phyloP scores from a whole-genome alignment of 2,113 vertebrate species.

The Anolis carolinensis region DNA sequence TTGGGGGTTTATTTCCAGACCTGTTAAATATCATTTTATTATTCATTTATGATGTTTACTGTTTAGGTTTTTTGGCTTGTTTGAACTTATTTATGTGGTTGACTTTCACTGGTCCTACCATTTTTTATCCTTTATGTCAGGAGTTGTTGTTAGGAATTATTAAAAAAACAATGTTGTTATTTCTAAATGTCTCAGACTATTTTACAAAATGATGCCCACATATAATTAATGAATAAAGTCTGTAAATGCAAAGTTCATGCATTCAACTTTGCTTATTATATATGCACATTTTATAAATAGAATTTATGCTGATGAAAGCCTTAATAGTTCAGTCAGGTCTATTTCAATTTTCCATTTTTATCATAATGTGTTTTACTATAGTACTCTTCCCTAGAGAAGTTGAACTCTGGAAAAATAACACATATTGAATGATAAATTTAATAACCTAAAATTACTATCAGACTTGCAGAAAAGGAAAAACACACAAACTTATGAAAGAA shows the following conservation, averaged over 20 bases:
- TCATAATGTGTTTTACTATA: background rate
- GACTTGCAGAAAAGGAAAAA: background rate
- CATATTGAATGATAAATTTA: background rate
- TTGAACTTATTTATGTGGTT: background rate
- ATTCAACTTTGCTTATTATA: background rate
- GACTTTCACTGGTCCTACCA: no score
- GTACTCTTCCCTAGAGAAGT: background rate
- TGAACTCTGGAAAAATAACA: background rate
- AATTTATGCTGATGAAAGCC: conserved; percentile 6
- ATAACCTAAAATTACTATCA: background rate
- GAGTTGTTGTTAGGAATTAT: background rate
- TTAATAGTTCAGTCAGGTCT: background rate
- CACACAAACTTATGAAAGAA: background rate
- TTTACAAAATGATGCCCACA: background rate
- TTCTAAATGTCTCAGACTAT: background rate
- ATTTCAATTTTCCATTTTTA: background rate
- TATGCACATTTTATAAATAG: background rate
- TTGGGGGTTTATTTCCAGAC: no score
- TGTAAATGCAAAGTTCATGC: background rate
- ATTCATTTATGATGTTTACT: no score
- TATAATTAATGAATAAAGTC: background rate
- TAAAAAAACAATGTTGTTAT: background rate
- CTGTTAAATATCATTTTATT: no score
- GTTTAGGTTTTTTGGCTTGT: background rate
- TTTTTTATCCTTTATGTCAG: background rate